phyloP scores from a whole-genome alignment of 2,113 vertebrate genomes.

The Rattus rattus region DNA sequence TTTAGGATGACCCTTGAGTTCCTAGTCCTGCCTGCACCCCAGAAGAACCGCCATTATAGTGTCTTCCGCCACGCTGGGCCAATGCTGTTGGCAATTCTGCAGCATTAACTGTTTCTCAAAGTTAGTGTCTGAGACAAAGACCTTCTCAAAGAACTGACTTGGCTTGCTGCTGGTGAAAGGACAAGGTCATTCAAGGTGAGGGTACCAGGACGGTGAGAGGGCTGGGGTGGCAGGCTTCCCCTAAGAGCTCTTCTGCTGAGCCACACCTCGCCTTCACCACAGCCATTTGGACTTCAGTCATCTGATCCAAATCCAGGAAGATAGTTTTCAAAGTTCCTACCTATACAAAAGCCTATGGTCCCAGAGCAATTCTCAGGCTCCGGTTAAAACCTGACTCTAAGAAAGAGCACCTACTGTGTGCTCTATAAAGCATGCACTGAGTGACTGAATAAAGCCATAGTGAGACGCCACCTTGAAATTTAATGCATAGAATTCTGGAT shows the following conservation, averaged over 20 bases:
- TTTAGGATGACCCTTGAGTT: not conserved
- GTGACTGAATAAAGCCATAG: not conserved
- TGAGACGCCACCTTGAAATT: not conserved
- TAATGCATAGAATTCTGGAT: not conserved
- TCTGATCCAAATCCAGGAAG: not conserved
- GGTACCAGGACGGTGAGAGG: not conserved
- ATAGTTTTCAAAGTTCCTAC: not conserved
- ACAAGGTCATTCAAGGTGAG: not conserved
- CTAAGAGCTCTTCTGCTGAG: not conserved
- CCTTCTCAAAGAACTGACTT: not conserved
- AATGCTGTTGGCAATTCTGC: not conserved
- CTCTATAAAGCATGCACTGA: not conserved
- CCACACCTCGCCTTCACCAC: accelerated
- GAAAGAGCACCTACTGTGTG: not conserved
- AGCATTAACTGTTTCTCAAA: conserved; percentile 8
- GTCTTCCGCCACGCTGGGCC: not conserved
- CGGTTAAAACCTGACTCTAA: conserved; percentile 21
- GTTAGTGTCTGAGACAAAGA: not conserved
- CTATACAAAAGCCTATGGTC: not conserved
- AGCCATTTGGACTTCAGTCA: not conserved
- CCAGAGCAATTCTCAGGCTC: conserved; percentile 10
- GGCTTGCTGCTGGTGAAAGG: not conserved
- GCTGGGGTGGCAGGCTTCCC: not conserved
- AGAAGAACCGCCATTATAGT: not conserved
- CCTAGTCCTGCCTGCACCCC: not conserved